Percentiles rank a stretch among this genome's conserved stretches.
Conservation (phyloP, 1,140 invertebrate species). For the Lasioglossum albipes region DNA sequence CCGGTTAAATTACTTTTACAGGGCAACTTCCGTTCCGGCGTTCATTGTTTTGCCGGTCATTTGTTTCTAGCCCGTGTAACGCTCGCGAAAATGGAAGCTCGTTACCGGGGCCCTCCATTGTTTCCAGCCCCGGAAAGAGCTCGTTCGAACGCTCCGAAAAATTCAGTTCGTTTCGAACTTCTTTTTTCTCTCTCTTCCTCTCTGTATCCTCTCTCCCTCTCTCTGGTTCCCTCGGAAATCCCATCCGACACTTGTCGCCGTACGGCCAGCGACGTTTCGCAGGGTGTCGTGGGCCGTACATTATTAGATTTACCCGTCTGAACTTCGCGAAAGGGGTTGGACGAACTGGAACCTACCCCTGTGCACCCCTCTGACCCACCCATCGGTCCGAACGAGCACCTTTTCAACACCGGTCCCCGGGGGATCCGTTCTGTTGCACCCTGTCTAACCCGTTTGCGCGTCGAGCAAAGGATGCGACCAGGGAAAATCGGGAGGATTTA, state of each 20-base stretch:
- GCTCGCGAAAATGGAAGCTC: slow-evolving; percentile 44
- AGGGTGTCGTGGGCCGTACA: slow-evolving; percentile 36
- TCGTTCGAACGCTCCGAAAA: slow-evolving; percentile 20
- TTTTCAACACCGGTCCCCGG: slow-evolving; percentile 44
- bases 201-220: background rate
- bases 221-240: background rate
- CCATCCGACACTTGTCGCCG: slow-evolving; percentile 40
- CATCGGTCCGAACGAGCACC: background rate
- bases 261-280: slow-evolving; percentile 49
- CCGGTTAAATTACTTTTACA: slow-evolving; percentile 35
- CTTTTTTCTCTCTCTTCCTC: background rate
- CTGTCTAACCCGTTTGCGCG: slow-evolving; percentile 61
- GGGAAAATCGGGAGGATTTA: slow-evolving; percentile 39
- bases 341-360: slow-evolving; percentile 4
- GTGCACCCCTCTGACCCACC: background rate
- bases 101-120: slow-evolving; percentile 31
- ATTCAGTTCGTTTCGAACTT: slow-evolving; percentile 20
- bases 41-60: slow-evolving; percentile 44
- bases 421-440: slow-evolving; percentile 21
- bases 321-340: slow-evolving; percentile 43
- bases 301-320: slow-evolving; percentile 62
- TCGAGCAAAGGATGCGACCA: slow-evolving; percentile 13
- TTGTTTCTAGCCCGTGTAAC: slow-evolving; percentile 40
- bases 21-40: slow-evolving; percentile 11
- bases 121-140: background rate